Conservation (phyloP, 2,888 invertebrate species). For the Onthophagus sagittarius region DNA sequence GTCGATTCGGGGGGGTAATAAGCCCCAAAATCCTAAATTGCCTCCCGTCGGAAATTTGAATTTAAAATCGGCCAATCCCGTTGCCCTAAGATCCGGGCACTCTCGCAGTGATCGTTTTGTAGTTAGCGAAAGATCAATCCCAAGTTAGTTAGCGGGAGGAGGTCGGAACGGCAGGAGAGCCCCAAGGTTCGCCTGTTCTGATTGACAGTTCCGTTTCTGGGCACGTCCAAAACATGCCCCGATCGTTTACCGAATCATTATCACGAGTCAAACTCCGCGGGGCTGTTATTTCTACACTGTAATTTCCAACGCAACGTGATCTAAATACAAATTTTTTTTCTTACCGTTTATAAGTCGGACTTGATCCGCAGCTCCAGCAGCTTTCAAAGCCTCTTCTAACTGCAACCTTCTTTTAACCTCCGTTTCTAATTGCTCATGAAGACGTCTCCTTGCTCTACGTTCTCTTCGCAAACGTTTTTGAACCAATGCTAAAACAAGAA, state of each 20-base stretch:
- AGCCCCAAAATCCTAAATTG: neutral
- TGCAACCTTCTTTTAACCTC: constrained; percentile 77
- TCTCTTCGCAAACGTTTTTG: constrained; percentile 90
- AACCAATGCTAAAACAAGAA: constrained; percentile 68
- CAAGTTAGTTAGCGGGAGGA: constrained; percentile 38
- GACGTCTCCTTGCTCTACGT: constrained; percentile 72
- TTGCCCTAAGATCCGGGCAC: neutral
- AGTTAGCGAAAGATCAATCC: constrained; percentile 43
- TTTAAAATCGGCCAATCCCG: neutral
- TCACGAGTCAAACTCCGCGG: constrained; percentile 8
- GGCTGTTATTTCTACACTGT: constrained; percentile 1
- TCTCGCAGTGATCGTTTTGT: constrained; percentile 38
- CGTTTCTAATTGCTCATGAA: constrained; percentile 80
- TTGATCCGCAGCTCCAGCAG: constrained; percentile 73
- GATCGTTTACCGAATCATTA: constrained; percentile 26
- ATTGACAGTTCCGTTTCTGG: constrained; percentile 30
- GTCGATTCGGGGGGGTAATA: neutral
- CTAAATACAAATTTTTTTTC: constrained; percentile 25
- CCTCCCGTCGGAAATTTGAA: neutral
- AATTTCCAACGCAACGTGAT: neutral
- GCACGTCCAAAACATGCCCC: constrained; percentile 28
- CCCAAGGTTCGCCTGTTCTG: constrained; percentile 19
- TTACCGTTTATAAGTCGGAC: constrained; percentile 77
- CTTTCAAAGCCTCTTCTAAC: constrained; percentile 76
- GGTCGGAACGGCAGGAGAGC: constrained; percentile 26